phyloP scores from a whole-genome alignment of 2,113 vertebrate species.

The Malurus elegans region DNA sequence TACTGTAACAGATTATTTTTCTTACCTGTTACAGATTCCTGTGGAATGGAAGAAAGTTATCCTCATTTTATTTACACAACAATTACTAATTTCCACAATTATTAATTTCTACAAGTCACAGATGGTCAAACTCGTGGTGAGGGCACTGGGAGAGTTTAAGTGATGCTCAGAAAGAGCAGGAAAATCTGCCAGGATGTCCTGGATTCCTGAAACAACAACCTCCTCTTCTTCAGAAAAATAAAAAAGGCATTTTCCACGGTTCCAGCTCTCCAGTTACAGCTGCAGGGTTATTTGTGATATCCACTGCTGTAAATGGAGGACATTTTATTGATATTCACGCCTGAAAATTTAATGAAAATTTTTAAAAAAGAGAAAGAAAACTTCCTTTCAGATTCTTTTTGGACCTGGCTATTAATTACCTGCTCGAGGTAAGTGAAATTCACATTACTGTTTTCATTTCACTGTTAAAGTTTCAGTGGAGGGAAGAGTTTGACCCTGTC shows the following conservation, averaged over 20 bases:
- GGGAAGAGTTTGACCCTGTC: neutral
- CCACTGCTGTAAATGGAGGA: neutral
- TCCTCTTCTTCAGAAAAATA: neutral
- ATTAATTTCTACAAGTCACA: neutral
- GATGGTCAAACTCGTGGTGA: neutral
- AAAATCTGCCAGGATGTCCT: neutral
- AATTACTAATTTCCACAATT: neutral
- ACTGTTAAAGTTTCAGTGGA: neutral
- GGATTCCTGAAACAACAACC: rapidly evolving
- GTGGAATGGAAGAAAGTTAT: neutral
- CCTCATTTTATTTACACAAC: neutral
- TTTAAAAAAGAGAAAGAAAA: rapidly evolving
- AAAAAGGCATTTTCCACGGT: neutral
- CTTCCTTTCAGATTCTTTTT: neutral
- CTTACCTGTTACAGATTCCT: neutral
- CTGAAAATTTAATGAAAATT: neutral
- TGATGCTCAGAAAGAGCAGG: neutral
- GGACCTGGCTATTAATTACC: neutral
- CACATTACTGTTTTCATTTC: neutral
- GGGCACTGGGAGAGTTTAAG: neutral
- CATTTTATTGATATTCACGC: neutral
- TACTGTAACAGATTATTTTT: neutral
- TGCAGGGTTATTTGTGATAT: neutral
- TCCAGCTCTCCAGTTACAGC: neutral
- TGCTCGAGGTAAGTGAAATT: neutral